phyloP scores from a whole-genome alignment of 2,113 vertebrate genomes.

The Cyprinodon tularosa region DNA sequence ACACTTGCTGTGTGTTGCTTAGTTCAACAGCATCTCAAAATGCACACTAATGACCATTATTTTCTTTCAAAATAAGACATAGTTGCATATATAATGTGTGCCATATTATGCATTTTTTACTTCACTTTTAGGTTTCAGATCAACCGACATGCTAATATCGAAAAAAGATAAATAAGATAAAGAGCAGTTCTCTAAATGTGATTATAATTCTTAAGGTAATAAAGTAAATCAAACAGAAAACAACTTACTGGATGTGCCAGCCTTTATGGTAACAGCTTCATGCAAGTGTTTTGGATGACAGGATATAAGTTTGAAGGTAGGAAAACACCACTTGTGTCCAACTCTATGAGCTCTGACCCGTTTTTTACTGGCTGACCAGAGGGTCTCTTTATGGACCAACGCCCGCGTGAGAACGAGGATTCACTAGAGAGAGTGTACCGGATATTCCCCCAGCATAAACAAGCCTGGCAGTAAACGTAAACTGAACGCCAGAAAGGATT shows the following conservation, averaged over 20 bases:
- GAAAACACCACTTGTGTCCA: too few species aligned
- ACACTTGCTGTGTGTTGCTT: constrained; percentile 26
- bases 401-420: too few species aligned
- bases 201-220: background rate
- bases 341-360: too few species aligned
- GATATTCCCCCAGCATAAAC: too few species aligned
- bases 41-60: constrained; percentile 1
- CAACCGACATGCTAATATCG: background rate
- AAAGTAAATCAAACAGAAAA: background rate
- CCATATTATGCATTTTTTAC: background rate
- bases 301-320: background rate
- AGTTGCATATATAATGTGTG: background rate
- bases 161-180: background rate
- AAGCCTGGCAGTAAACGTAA: too few species aligned
- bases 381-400: too few species aligned
- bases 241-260: background rate
- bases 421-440: too few species aligned
- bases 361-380: too few species aligned
- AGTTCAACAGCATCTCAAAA: constrained; percentile 19
- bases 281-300: background rate
- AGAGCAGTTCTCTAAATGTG: background rate
- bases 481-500: too few species aligned
- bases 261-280: background rate
- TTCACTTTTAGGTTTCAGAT: background rate
- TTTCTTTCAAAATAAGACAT: constrained; percentile 4